Evolutionary conservation across 1,140 invertebrate genomes (phyloP), one percentile per base, ranked within the genome.

Genomic region (Tyrophagus putrescentiae): DNA sequence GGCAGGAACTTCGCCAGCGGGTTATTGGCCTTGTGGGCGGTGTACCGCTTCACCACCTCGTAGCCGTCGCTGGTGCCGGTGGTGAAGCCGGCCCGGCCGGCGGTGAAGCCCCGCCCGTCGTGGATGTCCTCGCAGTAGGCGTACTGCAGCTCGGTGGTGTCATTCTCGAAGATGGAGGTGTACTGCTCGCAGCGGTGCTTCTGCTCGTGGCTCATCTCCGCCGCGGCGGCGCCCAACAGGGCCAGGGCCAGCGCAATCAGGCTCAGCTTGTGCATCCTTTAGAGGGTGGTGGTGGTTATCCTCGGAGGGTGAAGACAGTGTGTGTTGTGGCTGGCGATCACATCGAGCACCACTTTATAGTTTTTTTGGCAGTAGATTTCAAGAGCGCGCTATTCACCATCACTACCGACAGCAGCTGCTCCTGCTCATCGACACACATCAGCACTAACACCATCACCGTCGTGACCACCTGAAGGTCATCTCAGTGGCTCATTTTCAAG

Each of bases 141-240:
- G 33, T 59, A 59, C 36, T 59, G 57, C n/a, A 59, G 27, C 18
- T 59, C 41, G 28, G 39, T 52, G 48, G 23, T 57, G 25, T 57
- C 56, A 42, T 57, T 57, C 32, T 57, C 56, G 25, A 57, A 57
- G 31, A 57, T 57, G 1, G 56, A 57, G 7, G 56, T 57, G 31
- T 57, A 57, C n/a, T 57, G 13, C 31, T 57, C 56, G 32, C 56
- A 57, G 11, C 36, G 56, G 25, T 57, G 56, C 31, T 57, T 48
- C 25, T 54, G 3, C 1, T 9, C 11, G 27, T 3, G 9, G 28
- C 31, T 54, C 52, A 54, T 54, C 25, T 54, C 52, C 7, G 52
- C 52, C 11, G 13, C 13, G 2, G 39, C 28, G 25, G 13, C 25
- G 3, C 13, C 50, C 7, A 54, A 31, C 11, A 32, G 52, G 27